These are phyloP conservation scores for Callosobruchus maculatus DNA, from an alignment of 2,888 invertebrate species.

Conservation along the genomic window DNA sequence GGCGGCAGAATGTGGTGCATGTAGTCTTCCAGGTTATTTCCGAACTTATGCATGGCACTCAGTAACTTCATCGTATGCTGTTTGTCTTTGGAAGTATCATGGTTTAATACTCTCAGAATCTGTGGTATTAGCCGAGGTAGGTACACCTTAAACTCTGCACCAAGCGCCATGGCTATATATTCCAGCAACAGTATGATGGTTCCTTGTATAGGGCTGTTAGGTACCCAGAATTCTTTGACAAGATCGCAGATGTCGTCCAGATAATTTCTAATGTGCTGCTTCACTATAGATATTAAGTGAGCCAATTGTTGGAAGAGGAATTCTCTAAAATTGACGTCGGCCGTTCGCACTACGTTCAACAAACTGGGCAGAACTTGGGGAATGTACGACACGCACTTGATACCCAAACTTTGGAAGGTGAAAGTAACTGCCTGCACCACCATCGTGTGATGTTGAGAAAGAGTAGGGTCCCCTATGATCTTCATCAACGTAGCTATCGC, in stretches of 20 bases:
- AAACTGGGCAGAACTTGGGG: conserved; percentile 83
- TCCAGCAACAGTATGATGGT: conserved; percentile 82
- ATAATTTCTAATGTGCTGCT: conserved; percentile 94
- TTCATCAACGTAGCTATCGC: conserved; percentile 95
- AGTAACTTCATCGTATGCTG: conserved; percentile 80
- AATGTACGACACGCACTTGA: conserved; percentile 90
- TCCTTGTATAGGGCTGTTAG: conserved; percentile 82
- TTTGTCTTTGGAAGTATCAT: conserved; percentile 84
- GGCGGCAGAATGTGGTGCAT: conserved; percentile 93
- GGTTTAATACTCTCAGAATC: conserved; percentile 85
- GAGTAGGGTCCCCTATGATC: conserved; percentile 88
- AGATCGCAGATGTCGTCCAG: conserved; percentile 91
- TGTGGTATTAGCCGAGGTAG: conserved; percentile 89
- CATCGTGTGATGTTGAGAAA: conserved; percentile 90
- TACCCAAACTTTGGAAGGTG: conserved; percentile 93
- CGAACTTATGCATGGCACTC: conserved; percentile 87
- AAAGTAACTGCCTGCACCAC: conserved; percentile 96
- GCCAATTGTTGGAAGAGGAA: conserved; percentile 95
- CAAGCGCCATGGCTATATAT: conserved; percentile 89
- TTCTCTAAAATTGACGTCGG: conserved; percentile 85
- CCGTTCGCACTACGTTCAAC: conserved; percentile 83
- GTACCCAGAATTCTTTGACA: conserved; percentile 92
- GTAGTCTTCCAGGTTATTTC: conserved; percentile 93
- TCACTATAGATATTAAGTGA: conserved; percentile 89
- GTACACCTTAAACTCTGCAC: conserved; percentile 94